Percentiles rank a stretch among this genome's conserved stretches.
These are phyloP conservation scores for Smittia sp. DNA, from an alignment of 2,888 invertebrate genomes.

Conservation along the genomic window DNA sequence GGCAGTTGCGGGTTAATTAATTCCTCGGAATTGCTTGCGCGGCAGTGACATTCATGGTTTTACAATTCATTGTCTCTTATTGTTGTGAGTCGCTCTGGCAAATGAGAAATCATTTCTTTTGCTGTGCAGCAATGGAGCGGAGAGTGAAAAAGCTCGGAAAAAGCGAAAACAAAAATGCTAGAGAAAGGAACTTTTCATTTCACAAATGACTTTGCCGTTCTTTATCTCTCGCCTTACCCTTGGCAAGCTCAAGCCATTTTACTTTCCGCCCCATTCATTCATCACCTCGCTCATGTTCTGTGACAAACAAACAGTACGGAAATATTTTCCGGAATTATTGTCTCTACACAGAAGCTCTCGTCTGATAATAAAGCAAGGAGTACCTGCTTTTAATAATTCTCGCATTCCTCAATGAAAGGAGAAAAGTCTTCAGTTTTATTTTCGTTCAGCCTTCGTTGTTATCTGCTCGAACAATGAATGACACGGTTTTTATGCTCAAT, in stretches of 20 bases:
- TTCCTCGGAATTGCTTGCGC: conserved; percentile 14
- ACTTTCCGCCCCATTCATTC: conserved; percentile 25
- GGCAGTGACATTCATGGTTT: conserved; percentile 36
- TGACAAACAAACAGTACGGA: background rate
- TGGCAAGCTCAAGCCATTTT: background rate
- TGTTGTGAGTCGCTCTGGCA: background rate
- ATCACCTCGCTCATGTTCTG: conserved; percentile 9
- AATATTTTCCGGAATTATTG: background rate
- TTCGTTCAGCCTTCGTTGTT: too few species aligned
- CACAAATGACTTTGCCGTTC: conserved; percentile 38
- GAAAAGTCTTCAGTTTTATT: too few species aligned
- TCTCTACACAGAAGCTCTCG: background rate
- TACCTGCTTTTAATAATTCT: background rate
- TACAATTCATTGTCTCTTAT: conserved; percentile 36
- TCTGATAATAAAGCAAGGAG: background rate
- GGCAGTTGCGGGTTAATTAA: conserved; percentile 36
- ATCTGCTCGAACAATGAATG: too few species aligned
- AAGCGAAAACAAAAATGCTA: background rate
- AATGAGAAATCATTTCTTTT: conserved; percentile 32
- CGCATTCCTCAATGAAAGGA: background rate
- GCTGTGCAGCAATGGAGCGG: background rate
- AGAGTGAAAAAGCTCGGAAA: background rate
- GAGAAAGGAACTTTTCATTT: conserved; percentile 13
- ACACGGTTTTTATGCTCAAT: too few species aligned
- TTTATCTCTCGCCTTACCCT: background rate